Base-by-base conservation (phyloP, 2,888 invertebrate species). In the Brachycybe producta region DNA sequence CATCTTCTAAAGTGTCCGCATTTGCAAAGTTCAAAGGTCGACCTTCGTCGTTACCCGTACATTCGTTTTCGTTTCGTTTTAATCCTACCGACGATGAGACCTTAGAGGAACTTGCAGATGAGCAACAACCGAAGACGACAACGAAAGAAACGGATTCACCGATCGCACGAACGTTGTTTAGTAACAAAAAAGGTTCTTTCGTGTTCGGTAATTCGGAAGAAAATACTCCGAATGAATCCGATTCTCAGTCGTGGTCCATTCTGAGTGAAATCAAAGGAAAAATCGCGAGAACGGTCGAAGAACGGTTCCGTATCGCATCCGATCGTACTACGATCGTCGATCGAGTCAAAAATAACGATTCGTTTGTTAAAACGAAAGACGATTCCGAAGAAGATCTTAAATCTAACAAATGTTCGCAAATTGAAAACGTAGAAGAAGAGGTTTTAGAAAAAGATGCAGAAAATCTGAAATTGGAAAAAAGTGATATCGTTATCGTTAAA, bases 261-360 rank as follows among this genome's bases (percentile, higher is more conserved):
- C 76, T 82, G 56, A 75, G 24, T 17, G 35, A 45, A 19, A 50
- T 82, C 51, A 79, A 73, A 64, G 81, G 78, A 43, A 81, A 82
- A 68, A 78, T 83, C 54, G 77, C 81, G 34, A 82, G 82, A 63
- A 82, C 81, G 32, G 81, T 83, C 42, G 82, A 83, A 62, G 82
- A 82, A 54, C 82, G 80, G 68, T n/a, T n/a, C n/a, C n/a, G n/a
- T n/a, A n/a, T 71, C 82, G 17, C 46, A 48, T 36, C 19, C 36
- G 7, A 17, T 19, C 5, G 36, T n/a, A 15, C n/a, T n/a, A n/a
- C n/a, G n/a, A n/a, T n/a, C n/a, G n/a, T n/a, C n/a, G n/a, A n/a
- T n/a, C n/a, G n/a, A n/a, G n/a, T n/a, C n/a, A 5, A 46, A 8
- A 42, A 32, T 27, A 30, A 27, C 47, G 41, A 19, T 26, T 23